Base-by-base conservation (phyloP, 2,888 invertebrate species). In the Acrocyrtus sp. region DNA sequence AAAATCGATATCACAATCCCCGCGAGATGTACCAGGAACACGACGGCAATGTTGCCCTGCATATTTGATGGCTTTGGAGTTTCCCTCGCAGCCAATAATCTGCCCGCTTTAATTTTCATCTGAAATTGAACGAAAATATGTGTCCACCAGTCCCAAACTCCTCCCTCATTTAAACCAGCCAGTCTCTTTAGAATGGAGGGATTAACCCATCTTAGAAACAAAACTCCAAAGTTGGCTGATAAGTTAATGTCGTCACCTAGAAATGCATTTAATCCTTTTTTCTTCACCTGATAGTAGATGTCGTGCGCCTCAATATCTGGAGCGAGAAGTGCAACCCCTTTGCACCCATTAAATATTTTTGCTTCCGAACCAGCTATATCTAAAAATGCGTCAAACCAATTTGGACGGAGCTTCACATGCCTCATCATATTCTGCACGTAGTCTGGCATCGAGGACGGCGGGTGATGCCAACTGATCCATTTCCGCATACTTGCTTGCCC, bases 61-160 rank as follows among this genome's bases (percentile, higher is more conserved):
- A 63, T 53, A 26, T 51, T 26, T 15, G 53, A 53, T 5, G 43
- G 53, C n/a, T n/a, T n/a, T n/a, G n/a, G n/a, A n/a, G n/a, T 19
- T 12, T 15, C n/a, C 1, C 3, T 22, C 19, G 48, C 1, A 24
- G 19, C 26, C 2, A 27, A 19, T 22, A 26, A 21, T n/a, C n/a
- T 10, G 17, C 43, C 41, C 15, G 34, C 43, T 17, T 39, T 43
- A 24, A 50, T 24, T 19, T 21, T 17, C 5, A 26, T 53, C 63
- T 53, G 41, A 5, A 53, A 29, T 21, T 63, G 19, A 2, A 63
- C 63, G 1, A 63, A n/a, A 6, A 63, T 22, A n/a, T 51, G 19
- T 10, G 51, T 63, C 63, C 63, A 63, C 63, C 63, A 63, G 26
- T 43, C 19, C 27, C 43, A 63, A 12, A 53, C 12, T 3, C 63